phyloP scores from a whole-genome alignment of 2,113 vertebrate species.

The Isurus oxyrinchus region DNA sequence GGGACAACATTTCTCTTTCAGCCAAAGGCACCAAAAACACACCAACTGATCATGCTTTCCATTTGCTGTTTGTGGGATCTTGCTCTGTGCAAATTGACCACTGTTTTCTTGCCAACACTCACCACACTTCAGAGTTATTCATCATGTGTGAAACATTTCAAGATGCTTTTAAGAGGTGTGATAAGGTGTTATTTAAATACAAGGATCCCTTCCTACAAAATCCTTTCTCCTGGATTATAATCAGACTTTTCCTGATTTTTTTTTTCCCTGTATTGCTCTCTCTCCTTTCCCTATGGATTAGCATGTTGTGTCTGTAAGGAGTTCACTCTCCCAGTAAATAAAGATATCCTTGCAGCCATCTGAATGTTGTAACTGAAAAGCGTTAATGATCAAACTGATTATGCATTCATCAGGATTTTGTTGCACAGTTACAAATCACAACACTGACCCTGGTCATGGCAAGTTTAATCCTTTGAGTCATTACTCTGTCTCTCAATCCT shows the following conservation, averaged over 20 bases:
- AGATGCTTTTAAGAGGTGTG: background rate
- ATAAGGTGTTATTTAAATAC: background rate
- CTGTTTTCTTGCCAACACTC: background rate
- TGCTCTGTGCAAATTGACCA: background rate
- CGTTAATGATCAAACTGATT: background rate
- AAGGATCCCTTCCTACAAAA: background rate
- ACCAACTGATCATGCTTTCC: background rate
- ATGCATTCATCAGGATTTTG: background rate
- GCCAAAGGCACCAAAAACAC: background rate
- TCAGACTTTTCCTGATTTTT: background rate
- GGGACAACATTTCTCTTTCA: background rate
- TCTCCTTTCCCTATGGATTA: background rate
- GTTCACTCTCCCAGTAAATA: background rate
- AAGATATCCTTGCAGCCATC: background rate
- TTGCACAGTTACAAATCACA: background rate
- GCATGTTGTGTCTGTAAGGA: background rate
- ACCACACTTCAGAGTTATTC: background rate
- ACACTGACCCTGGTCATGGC: background rate
- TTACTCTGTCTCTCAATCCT: background rate
- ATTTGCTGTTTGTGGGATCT: background rate
- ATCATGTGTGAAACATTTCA: background rate
- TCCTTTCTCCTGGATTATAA: background rate
- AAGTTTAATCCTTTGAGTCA: background rate
- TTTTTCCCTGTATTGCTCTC: background rate
- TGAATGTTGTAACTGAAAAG: background rate